Evolutionary conservation across 2,113 vertebrate species (phyloP).

Genomic region (Anoplopoma fimbria): DNA sequence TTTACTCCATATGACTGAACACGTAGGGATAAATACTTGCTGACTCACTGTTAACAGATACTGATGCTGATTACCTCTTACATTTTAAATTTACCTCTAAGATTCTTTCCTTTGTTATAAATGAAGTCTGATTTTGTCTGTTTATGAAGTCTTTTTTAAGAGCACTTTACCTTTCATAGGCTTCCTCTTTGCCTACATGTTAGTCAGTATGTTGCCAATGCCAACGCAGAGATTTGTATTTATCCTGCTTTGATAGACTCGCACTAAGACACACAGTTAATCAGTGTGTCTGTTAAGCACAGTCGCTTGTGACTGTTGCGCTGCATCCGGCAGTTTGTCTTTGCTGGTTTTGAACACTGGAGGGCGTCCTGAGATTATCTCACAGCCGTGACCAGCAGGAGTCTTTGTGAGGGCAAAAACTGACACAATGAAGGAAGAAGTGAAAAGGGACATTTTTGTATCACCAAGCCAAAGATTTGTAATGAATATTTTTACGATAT

Average conservation of each 20-base stretch:
- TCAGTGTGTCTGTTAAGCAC: not conserved
- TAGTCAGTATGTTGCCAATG: conserved; percentile 35
- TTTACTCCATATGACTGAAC: too few species aligned
- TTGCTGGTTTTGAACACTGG: conserved; percentile 44
- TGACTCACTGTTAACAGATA: conserved; percentile 6
- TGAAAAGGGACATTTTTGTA: conserved; percentile 42
- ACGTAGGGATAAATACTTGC: not conserved
- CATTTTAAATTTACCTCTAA: not conserved
- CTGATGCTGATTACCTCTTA: conserved; percentile 26
- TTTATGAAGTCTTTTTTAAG: not conserved
- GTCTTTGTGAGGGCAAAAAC: not conserved
- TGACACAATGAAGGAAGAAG: conserved; percentile 37
- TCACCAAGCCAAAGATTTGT: conserved; percentile 67
- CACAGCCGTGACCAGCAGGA: not conserved
- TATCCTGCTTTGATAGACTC: conserved; percentile 10
- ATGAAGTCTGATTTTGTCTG: conserved; percentile 39
- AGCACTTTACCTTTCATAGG: conserved; percentile 42
- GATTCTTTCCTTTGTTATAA: not conserved
- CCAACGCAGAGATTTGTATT: conserved; percentile 21
- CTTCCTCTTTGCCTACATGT: conserved; percentile 24
- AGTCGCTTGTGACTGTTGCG: not conserved
- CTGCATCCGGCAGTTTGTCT: conserved; percentile 3
- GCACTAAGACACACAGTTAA: conserved; percentile 3
- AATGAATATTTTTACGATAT: conserved; percentile 16
- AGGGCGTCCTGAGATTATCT: conserved; percentile 44